These are phyloP conservation scores for Mythimna impura DNA, from an alignment of 2,888 invertebrate genomes.

Conservation along the genomic window DNA sequence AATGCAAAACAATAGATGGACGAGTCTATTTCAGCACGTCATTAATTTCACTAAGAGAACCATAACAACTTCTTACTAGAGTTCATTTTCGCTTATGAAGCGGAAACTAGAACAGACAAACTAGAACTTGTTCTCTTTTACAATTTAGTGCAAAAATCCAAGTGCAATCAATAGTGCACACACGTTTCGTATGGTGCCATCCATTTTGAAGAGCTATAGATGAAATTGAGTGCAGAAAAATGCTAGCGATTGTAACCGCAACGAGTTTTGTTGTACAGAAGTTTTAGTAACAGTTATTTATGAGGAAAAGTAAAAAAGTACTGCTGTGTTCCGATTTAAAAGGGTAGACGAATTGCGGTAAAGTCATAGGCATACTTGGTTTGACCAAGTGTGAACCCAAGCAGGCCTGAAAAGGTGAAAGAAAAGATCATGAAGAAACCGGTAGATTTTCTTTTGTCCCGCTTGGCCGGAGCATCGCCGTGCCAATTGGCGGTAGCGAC, in stretches of 20 bases:
- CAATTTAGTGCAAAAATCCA: conserved; percentile 45
- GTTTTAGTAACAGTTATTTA: neutral
- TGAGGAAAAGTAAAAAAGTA: too few relatives aligned
- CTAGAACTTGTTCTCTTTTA: conserved; percentile 8
- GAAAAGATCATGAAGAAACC: too few relatives aligned
- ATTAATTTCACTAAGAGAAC: neutral
- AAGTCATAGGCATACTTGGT: too few relatives aligned
- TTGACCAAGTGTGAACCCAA: too few relatives aligned
- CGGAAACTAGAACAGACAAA: conserved; percentile 10
- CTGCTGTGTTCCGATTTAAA: neutral
- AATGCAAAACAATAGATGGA: conserved; percentile 2
- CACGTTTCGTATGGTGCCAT: conserved; percentile 40
- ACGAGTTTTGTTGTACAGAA: neutral
- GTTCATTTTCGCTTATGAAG: conserved; percentile 19
- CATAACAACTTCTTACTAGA: fast-evolving
- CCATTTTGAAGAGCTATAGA: conserved; percentile 33
- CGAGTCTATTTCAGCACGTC: neutral
- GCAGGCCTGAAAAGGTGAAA: too few relatives aligned
- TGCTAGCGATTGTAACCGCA: neutral
- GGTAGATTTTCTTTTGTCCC: too few relatives aligned
- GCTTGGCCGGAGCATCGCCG: too few relatives aligned
- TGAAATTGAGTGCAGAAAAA: conserved; percentile 28
- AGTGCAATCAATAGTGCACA: conserved; percentile 40
- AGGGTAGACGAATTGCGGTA: too few relatives aligned
- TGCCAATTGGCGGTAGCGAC: too few relatives aligned